These are phyloP conservation scores for Neogobius melanostomus DNA, from an alignment of 2,113 vertebrate genomes.

Conservation along the genomic window DNA sequence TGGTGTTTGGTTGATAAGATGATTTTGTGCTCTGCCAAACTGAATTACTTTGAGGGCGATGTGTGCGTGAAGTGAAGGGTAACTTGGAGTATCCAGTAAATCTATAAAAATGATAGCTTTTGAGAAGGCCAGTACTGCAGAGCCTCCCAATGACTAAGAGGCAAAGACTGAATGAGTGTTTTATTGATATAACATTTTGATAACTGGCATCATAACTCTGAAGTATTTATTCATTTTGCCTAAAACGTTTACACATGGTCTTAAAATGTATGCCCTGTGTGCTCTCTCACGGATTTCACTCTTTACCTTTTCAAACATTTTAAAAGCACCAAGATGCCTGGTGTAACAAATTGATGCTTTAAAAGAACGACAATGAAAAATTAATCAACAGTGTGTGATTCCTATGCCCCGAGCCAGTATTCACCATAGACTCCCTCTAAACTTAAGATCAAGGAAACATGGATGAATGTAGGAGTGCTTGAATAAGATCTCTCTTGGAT, in stretches of 20 bases:
- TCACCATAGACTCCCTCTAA: slow-evolving; percentile 62
- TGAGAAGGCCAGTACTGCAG: slow-evolving; percentile 17
- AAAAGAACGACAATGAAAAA: slow-evolving; percentile 71
- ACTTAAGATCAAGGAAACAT: slow-evolving; percentile 70
- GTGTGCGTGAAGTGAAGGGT: background rate
- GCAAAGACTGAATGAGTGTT: slow-evolving; percentile 14
- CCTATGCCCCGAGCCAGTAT: slow-evolving; percentile 49
- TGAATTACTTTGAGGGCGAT: slow-evolving; percentile 20
- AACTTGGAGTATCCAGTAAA: slow-evolving; percentile 5
- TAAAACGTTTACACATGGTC: slow-evolving; percentile 45
- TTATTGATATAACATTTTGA: slow-evolving; percentile 32
- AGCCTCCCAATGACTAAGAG: slow-evolving; percentile 30
- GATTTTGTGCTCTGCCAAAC: slow-evolving; percentile 18
- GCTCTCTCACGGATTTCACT: slow-evolving; percentile 26
- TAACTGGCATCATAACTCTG: slow-evolving; percentile 54
- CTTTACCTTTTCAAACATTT: slow-evolving; percentile 51
- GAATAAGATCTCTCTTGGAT: slow-evolving; percentile 55
- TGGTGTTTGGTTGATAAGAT: slow-evolving; percentile 4
- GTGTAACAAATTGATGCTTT: slow-evolving; percentile 69
- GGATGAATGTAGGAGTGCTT: slow-evolving; percentile 41
- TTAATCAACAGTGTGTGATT: slow-evolving; percentile 62
- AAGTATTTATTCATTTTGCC: slow-evolving; percentile 37
- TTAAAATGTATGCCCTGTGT: slow-evolving; percentile 39
- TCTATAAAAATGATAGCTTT: slow-evolving; percentile 8
- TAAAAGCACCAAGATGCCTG: slow-evolving; percentile 49